phyloP scores from a whole-genome alignment of 2,888 invertebrate species.

The Masnerella sp. region DNA sequence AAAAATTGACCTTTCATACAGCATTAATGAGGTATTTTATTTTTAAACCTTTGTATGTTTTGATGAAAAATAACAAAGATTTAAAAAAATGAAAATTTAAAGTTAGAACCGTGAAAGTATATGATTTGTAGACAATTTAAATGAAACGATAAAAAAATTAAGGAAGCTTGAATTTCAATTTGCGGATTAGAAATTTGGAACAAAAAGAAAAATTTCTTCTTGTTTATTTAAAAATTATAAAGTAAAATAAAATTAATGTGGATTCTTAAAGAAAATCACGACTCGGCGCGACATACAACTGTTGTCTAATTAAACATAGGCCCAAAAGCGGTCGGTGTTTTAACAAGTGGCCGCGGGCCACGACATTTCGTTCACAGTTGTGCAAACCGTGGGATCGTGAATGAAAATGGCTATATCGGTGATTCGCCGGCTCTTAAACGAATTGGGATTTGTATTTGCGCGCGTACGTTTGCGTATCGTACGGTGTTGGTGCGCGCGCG shows the following conservation, averaged over 20 bases:
- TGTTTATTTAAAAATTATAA: too few relatives aligned
- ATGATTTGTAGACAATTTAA: too few relatives aligned
- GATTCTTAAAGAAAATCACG: conserved; percentile 19
- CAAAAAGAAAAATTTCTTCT: background rate
- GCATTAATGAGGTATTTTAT: too few relatives aligned
- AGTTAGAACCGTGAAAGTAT: too few relatives aligned
- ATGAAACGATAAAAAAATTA: too few relatives aligned
- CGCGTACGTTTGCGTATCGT: conserved; percentile 41
- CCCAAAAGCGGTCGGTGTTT: conserved; percentile 29
- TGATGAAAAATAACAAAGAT: too few relatives aligned
- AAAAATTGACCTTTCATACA: too few relatives aligned
- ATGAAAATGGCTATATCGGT: conserved; percentile 35
- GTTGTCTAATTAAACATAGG: conserved; percentile 31
- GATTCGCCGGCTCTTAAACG: conserved; percentile 30
- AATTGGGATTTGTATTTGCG: conserved; percentile 38
- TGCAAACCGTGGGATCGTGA: conserved; percentile 32
- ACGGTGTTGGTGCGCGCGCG: conserved; percentile 21
- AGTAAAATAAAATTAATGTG: too few relatives aligned
- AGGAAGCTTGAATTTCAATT: too few relatives aligned
- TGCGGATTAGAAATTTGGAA: too few relatives aligned
- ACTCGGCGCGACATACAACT: conserved; percentile 15
- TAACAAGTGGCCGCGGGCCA: conserved; percentile 36
- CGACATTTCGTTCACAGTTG: conserved; percentile 16
- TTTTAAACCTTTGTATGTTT: too few relatives aligned
- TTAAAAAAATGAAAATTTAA: too few relatives aligned